These are phyloP conservation scores for Drosophila anomalata DNA, from an alignment of 2,888 invertebrate species.

Conservation along the genomic window DNA sequence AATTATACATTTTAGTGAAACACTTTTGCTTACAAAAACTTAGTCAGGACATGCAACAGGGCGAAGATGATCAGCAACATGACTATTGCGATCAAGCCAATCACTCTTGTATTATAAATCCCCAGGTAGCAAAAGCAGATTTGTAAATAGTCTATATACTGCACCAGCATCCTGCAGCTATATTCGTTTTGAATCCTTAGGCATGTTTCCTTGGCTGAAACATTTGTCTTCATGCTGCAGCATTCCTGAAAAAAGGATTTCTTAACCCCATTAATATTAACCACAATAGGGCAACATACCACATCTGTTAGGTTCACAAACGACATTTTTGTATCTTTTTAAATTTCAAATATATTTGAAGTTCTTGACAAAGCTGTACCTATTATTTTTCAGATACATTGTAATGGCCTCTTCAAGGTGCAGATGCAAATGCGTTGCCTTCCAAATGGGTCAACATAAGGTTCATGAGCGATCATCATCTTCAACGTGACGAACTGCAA, in stretches of 20 bases:
- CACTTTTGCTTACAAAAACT: constrained; percentile 27
- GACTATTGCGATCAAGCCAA: background rate
- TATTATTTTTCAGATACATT: constrained; percentile 17
- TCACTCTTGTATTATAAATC: background rate
- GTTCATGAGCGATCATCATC: constrained; percentile 50
- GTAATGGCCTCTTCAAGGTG: constrained; percentile 50
- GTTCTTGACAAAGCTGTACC: background rate
- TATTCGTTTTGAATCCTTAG: background rate
- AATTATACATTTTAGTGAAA: too few species aligned
- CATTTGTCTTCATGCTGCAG: background rate
- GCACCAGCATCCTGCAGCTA: constrained; percentile 13
- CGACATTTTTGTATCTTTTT: background rate
- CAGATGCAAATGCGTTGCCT: constrained; percentile 44
- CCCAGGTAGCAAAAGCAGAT: background rate
- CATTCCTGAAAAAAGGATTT: background rate
- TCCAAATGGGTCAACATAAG: constrained; percentile 65
- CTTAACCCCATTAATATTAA: background rate
- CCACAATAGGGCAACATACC: background rate
- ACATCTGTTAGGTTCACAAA: background rate
- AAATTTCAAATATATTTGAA: background rate
- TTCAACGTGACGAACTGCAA: constrained; percentile 48
- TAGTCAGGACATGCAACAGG: constrained; percentile 25
- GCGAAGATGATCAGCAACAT: background rate
- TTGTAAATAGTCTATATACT: constrained; percentile 16
- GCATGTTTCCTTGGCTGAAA: constrained; percentile 5